These are phyloP conservation scores for Spatulosminthurus flaviceps DNA, from an alignment of 2,888 invertebrate species.

Conservation along the genomic window DNA sequence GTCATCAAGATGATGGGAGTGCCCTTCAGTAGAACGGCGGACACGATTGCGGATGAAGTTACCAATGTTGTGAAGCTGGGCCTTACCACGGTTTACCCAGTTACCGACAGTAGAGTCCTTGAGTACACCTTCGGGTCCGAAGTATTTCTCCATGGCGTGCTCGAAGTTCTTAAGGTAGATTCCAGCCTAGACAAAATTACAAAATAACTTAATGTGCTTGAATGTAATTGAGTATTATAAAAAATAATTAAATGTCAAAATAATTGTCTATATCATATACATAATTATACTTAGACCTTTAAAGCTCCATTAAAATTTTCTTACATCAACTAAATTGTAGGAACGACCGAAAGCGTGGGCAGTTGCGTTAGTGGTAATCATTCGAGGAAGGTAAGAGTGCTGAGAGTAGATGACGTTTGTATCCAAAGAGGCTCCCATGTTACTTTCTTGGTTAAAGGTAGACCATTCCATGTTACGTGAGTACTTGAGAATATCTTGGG, in stretches of 20 bases:
- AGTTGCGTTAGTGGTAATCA: constrained; percentile 77
- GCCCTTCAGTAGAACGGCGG: background rate
- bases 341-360: constrained; percentile 80
- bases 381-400: constrained; percentile 80
- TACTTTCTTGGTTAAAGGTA: constrained; percentile 74
- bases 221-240: background rate
- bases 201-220: too few species aligned
- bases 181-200: constrained; percentile 69
- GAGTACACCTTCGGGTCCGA: constrained; percentile 77
- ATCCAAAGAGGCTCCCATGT: constrained; percentile 76
- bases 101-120: constrained; percentile 69
- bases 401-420: constrained; percentile 82
- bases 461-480: constrained; percentile 76
- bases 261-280: too few species aligned
- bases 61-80: constrained; percentile 63
- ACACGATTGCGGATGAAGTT: constrained; percentile 64
- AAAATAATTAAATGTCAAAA: constrained; percentile 3
- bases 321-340: constrained; percentile 79
- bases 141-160: constrained; percentile 76
- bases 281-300: too few species aligned
- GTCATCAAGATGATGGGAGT: constrained; percentile 3
- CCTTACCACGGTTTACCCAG: constrained; percentile 66
- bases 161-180: constrained; percentile 82
- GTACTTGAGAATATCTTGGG: constrained; percentile 81
- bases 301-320: constrained; percentile 33